Evolutionary conservation across 2,888 invertebrate species (phyloP).

Genomic region (Raillietiella orientalis): DNA sequence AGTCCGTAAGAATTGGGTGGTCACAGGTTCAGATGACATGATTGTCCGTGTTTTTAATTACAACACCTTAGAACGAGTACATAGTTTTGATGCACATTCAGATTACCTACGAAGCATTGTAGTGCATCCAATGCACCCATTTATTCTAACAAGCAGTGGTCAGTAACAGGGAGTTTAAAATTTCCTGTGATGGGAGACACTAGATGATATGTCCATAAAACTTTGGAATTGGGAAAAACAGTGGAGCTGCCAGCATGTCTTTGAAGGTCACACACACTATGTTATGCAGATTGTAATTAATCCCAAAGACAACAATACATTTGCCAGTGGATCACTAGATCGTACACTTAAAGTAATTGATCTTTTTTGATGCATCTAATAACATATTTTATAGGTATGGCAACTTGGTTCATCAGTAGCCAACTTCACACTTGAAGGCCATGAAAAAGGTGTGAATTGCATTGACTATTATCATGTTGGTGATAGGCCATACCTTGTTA

Average conservation of each 20-base stretch:
- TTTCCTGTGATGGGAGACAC: constrained; percentile 1
- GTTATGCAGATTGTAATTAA: constrained; percentile 99
- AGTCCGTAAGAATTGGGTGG: constrained; percentile 90
- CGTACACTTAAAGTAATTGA: constrained; percentile 52
- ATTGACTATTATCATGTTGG: constrained; percentile 97
- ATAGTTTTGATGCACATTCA: constrained; percentile 90
- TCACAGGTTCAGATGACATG: constrained; percentile 90
- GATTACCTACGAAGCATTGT: constrained; percentile 90
- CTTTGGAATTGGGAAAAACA: constrained; percentile 99
- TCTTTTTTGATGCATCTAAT: constrained; percentile 2
- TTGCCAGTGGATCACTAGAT: constrained; percentile 95
- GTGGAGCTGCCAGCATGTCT: constrained; percentile 92
- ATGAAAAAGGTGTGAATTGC: constrained; percentile 96
- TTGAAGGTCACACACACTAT: constrained; percentile 96
- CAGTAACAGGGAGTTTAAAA: constrained; percentile 11
- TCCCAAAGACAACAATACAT: constrained; percentile 98
- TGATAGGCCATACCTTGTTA: constrained; percentile 94
- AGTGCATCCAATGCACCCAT: constrained; percentile 88
- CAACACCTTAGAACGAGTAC: constrained; percentile 82
- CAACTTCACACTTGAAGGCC: constrained; percentile 92
- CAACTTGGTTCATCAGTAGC: constrained; percentile 88
- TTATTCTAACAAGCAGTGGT: constrained; percentile 87
- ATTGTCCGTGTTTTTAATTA: constrained; percentile 89
- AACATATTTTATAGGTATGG: constrained; percentile 33
- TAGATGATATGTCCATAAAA: constrained; percentile 94